Evolutionary conservation across 2,797 vertebrate genomes (phyloP).

Genomic region (Todus mexicanus): DNA sequence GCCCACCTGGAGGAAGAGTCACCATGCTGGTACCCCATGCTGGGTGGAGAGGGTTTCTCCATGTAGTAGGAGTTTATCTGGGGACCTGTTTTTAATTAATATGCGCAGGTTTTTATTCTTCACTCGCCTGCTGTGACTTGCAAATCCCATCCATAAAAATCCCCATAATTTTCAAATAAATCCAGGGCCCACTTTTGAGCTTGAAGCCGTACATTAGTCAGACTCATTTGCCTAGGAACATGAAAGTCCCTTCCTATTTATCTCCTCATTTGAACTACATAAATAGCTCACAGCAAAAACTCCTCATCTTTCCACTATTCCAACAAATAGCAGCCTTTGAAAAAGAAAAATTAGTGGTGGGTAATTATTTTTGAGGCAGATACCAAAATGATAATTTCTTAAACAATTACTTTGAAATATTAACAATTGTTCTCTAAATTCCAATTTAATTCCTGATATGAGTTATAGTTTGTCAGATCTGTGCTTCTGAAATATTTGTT

Average conservation of each 20-base stretch:
- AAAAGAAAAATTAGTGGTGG: conserved; percentile 49
- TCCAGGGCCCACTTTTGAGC: conserved; percentile 5
- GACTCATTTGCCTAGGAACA: conserved; percentile 43
- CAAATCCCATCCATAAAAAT: not conserved
- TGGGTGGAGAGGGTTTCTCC: accelerated
- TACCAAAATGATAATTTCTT: conserved; percentile 59
- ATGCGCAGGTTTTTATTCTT: not conserved
- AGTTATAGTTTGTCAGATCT: conserved; percentile 54
- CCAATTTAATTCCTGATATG: conserved; percentile 46
- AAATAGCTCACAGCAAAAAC: conserved; percentile 50
- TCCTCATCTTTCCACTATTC: conserved; percentile 21
- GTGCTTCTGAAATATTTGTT: conserved; percentile 40
- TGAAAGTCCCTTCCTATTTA: conserved; percentile 55
- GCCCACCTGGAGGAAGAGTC: not conserved
- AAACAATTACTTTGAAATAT: conserved; percentile 66
- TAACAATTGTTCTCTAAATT: conserved; percentile 60
- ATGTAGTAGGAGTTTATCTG: not conserved
- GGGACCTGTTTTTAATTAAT: not conserved
- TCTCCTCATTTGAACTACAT: conserved; percentile 43
- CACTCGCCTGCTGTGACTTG: not conserved
- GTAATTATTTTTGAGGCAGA: conserved; percentile 61
- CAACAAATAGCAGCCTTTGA: conserved; percentile 40
- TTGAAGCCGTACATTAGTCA: not conserved
- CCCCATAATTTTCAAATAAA: not conserved
- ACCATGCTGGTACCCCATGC: accelerated